Base-by-base conservation (phyloP, 2,888 invertebrate genomes). In the Drosophila picticornis region DNA sequence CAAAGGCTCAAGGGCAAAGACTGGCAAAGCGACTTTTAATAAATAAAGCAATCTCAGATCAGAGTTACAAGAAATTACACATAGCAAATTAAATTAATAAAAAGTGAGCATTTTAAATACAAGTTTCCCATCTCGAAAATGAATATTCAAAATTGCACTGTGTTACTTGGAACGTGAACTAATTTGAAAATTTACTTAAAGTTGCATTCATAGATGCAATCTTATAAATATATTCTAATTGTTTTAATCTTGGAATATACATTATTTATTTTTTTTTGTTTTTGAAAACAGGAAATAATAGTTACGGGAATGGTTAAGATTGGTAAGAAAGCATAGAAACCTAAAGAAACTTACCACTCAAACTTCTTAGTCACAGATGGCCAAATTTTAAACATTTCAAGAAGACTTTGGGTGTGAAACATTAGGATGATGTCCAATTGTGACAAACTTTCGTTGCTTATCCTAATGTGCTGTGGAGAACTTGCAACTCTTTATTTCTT, bases 361-460 rank as follows among this genome's bases (percentile, higher is more conserved):
- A 22, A 57, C 22, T 22, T 61, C 11, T 10, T 16, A 19, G 36
- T 43, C 36, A 6, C 36, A 50, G 69, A 63, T 48, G 48, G 22
- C 19, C 29, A 31, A 59, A 52, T 43, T 58, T 46, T 46, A 55
- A 80, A 56, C 46, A 62, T 62, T 67, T 52, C 31, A 48, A 55
- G 29, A 46, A 32, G 27, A 38, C 57, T 56, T 52, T 31, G 50
- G 59, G 61, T 61, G 31, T 16, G 32, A 27, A 75, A 58, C 69
- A 55, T 59, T 19, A 66, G 56, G 48, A 56, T 63, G 51, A 48
- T 48, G 60, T 59, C 32, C 53, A 62, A 70, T 48, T 80, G 61
- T 43, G 34, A 51, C 48, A 77, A 75, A 77, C 61, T 77, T 76
- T 61, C 53, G 29, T 57, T 65, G 64, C 81, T 38, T 60, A 22